Percentiles rank a stretch among this genome's conserved stretches.
Evolutionary conservation across 2,888 invertebrate species (phyloP).

Genomic region (Physocephala rufipes): DNA sequence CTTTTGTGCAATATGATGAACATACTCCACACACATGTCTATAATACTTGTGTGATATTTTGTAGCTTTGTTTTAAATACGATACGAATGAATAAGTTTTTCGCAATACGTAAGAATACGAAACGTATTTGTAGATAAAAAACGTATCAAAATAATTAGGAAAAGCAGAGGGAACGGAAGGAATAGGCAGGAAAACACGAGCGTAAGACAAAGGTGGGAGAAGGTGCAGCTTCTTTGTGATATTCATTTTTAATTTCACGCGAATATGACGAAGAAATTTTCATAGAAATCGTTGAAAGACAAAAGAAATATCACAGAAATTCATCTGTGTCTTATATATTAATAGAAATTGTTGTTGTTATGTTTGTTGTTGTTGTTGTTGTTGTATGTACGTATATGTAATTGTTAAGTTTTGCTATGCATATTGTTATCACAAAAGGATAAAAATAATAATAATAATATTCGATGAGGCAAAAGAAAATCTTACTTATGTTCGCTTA

Average conservation of each 20-base stretch:
- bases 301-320: constrained; percentile 18
- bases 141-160: not conserved
- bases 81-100: constrained; percentile 33
- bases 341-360: not conserved
- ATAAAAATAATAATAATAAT: constrained; percentile 35
- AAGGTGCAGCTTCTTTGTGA: constrained; percentile 21
- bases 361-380: not conserved
- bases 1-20: not conserved
- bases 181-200: not conserved
- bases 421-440: constrained; percentile 20
- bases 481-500: too few species aligned
- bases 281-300: constrained; percentile 17
- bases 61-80: constrained; percentile 28
- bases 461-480: constrained; percentile 31
- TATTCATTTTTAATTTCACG: constrained; percentile 36
- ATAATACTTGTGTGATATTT: not conserved
- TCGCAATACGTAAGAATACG: constrained; percentile 7
- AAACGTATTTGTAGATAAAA: not conserved
- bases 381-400: too few species aligned
- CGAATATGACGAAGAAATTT: constrained; percentile 23
- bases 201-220: not conserved
- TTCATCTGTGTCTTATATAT: not conserved
- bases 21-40: not conserved
- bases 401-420: not conserved
- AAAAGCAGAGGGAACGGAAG: not conserved